phyloP scores from a whole-genome alignment of 2,797 vertebrate species.

The Apogon talboti region DNA sequence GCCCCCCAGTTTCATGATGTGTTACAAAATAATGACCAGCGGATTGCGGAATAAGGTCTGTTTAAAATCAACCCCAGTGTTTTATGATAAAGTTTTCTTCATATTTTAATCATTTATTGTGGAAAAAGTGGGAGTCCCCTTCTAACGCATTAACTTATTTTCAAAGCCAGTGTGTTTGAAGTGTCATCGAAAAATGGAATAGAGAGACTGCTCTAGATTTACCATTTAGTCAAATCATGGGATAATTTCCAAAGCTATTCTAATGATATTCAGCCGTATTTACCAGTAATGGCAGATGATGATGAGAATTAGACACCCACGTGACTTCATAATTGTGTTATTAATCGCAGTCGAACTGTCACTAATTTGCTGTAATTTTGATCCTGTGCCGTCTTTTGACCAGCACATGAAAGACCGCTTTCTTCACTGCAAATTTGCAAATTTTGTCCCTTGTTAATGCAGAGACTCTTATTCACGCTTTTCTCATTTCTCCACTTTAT shows the following conservation, averaged over 20 bases:
- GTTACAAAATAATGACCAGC: constrained; percentile 80
- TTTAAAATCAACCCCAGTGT: constrained; percentile 45
- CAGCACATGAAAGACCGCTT: no score
- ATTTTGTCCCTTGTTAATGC: no score
- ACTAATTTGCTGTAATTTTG: no score
- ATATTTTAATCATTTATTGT: constrained; percentile 48
- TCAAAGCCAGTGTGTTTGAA: not conserved
- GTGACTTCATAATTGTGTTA: no score
- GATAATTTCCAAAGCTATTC: not conserved
- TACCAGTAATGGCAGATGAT: not conserved
- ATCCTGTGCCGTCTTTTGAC: no score
- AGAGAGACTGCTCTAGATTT: not conserved
- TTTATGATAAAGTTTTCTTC: constrained; percentile 52
- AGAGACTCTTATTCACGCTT: no score
- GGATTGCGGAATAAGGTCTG: constrained; percentile 31
- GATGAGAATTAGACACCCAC: no score
- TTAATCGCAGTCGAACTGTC: no score
- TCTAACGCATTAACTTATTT: constrained; percentile 14
- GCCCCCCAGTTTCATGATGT: constrained; percentile 71
- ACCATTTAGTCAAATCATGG: not conserved
- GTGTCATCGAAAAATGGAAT: not conserved
- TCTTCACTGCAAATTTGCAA: no score
- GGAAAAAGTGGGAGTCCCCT: constrained; percentile 25
- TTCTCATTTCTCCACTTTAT: no score
- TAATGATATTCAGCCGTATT: not conserved